Percentiles rank a stretch among this genome's conserved stretches.
Conservation (phyloP, 2,888 invertebrate species). For the Nephrotoma appendiculata region DNA sequence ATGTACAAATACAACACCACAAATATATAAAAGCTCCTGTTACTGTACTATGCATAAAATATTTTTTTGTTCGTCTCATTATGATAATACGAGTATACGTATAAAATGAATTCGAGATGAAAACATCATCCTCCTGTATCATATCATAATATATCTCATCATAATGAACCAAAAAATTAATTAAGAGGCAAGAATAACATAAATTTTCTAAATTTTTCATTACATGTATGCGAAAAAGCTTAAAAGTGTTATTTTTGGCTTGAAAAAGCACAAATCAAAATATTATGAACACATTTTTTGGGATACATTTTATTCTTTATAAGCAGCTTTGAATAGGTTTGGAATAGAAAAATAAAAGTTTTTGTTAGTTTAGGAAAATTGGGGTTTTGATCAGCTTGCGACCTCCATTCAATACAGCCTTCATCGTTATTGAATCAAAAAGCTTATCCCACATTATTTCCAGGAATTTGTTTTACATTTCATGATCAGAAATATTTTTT, state of each 20-base stretch:
- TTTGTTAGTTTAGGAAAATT: not conserved
- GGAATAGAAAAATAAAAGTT: not conserved
- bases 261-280: not conserved
- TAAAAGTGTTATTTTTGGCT: not conserved
- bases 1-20: not conserved
- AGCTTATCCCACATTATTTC: not conserved
- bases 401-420: not conserved
- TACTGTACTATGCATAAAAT: not conserved
- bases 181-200: not conserved
- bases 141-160: not conserved
- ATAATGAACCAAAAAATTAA: not conserved
- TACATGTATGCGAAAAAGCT: not conserved
- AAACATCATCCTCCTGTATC: not conserved
- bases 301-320: not conserved
- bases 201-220: not conserved
- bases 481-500: not conserved
- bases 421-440: too few relatives aligned
- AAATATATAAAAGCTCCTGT: not conserved
- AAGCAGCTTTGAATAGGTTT: not conserved
- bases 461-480: not conserved
- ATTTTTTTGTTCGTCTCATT: not conserved
- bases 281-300: not conserved
- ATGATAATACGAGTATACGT: not conserved
- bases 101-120: not conserved
- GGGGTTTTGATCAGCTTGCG: not conserved